phyloP scores from a whole-genome alignment of 2,797 vertebrate genomes.

The Tokudaia muenninki region DNA sequence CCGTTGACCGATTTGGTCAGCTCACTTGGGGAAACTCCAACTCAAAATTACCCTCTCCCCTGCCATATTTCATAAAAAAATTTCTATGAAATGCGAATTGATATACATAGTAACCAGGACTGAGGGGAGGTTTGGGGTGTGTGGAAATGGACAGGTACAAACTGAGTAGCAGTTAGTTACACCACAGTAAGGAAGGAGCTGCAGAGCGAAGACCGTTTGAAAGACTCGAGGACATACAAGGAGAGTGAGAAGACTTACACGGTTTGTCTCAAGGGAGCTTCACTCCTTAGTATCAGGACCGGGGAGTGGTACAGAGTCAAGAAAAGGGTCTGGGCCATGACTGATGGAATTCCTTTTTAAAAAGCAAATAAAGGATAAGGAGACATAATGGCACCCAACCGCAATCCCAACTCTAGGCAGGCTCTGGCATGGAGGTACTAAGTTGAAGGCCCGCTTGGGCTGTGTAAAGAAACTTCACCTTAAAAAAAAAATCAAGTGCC shows the following conservation, averaged over 20 bases:
- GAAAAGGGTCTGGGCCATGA: neutral
- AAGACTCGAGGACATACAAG: neutral
- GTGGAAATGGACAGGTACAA: neutral
- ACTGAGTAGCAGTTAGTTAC: fast-evolving
- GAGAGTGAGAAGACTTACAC: neutral
- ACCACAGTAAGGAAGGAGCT: neutral
- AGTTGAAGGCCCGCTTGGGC: neutral
- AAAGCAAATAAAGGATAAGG: neutral
- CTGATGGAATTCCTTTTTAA: neutral
- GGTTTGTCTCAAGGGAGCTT: neutral
- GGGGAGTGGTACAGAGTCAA: neutral
- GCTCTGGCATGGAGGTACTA: neutral
- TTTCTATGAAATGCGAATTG: neutral
- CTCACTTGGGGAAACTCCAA: conserved; percentile 59
- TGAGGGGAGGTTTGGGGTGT: neutral
- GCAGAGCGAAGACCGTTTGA: neutral
- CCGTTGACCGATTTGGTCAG: neutral
- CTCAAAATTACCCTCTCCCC: conserved; percentile 13
- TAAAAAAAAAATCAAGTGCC: neutral
- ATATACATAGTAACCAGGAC: neutral
- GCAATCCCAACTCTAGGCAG: neutral
- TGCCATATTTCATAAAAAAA: conserved; percentile 33
- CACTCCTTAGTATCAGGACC: neutral
- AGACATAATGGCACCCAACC: neutral
- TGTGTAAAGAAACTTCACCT: neutral